Conservation (phyloP, 2,888 invertebrate species). For the Hymenopus coronatus region DNA sequence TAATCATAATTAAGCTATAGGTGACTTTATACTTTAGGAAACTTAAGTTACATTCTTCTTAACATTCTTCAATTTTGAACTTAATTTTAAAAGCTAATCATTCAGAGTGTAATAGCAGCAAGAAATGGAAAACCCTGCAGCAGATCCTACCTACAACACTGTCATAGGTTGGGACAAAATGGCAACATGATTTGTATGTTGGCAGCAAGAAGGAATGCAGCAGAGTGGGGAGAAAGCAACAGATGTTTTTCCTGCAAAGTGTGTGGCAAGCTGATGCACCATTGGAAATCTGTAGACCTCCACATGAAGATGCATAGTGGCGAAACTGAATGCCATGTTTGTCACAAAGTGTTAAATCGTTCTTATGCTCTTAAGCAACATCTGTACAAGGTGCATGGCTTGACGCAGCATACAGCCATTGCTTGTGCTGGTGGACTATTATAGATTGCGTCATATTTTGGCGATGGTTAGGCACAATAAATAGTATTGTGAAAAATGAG, state of each 20-base stretch:
- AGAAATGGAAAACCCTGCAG: not conserved
- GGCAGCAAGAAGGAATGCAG: not conserved
- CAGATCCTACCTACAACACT: not conserved
- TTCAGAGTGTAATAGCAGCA: not conserved
- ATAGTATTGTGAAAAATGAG: too few species aligned
- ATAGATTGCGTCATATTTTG: too few species aligned
- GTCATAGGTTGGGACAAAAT: not conserved
- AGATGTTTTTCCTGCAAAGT: slow-evolving; percentile 16
- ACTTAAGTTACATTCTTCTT: too few species aligned
- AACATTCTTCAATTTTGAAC: too few species aligned
- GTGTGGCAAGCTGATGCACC: slow-evolving; percentile 38
- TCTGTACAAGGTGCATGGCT: slow-evolving; percentile 21
- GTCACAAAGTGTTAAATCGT: slow-evolving; percentile 51
- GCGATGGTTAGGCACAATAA: too few species aligned
- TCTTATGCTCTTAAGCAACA: slow-evolving; percentile 40
- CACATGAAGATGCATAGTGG: slow-evolving; percentile 53
- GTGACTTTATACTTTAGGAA: too few species aligned
- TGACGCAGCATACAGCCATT: not conserved
- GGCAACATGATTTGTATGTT: slow-evolving; percentile 10
- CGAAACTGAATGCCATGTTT: slow-evolving; percentile 51
- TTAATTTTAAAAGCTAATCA: not conserved
- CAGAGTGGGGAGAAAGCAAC: not conserved
- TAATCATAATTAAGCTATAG: too few species aligned
- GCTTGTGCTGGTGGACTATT: too few species aligned
- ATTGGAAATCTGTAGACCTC: slow-evolving; percentile 52